phyloP scores from a whole-genome alignment of 2,113 vertebrate genomes.

The Myxocyprinus asiaticus region DNA sequence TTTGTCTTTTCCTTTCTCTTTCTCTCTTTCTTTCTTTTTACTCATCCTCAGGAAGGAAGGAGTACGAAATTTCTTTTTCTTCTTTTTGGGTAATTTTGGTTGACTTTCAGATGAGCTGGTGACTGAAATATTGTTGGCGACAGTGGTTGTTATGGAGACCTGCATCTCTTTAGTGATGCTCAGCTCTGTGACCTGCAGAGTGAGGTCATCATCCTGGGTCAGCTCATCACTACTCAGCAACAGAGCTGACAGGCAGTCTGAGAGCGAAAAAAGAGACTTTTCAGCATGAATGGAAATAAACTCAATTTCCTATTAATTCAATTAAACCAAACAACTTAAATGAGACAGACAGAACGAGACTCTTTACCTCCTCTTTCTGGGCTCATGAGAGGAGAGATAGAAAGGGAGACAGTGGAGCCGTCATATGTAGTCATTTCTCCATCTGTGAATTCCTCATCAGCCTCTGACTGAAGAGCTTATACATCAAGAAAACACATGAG shows the following conservation, averaged over 20 bases:
- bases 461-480: conserved; percentile 73
- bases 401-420: conserved; percentile 89
- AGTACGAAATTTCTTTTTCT: conserved; percentile 75
- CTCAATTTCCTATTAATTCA: too few relatives aligned
- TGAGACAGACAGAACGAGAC: neutral
- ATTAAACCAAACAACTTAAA: too few relatives aligned
- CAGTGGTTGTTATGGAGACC: conserved; percentile 67
- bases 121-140: conserved; percentile 62
- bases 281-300: neutral
- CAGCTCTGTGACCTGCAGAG: conserved; percentile 65
- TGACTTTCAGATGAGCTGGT: conserved; percentile 66
- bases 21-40: conserved; percentile 69
- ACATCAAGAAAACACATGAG: neutral
- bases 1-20: conserved; percentile 27
- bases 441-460: conserved; percentile 77
- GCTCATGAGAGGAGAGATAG: conserved; percentile 87
- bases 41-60: conserved; percentile 73
- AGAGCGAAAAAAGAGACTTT: neutral
- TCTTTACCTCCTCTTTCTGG: conserved; percentile 84
- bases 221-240: conserved; percentile 71
- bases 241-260: conserved; percentile 58
- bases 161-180: conserved; percentile 69
- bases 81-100: conserved; percentile 70
- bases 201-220: conserved; percentile 70
- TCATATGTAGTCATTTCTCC: conserved; percentile 94